Base-by-base conservation (phyloP, 2,888 invertebrate genomes). In the Stenodera caucasica region DNA sequence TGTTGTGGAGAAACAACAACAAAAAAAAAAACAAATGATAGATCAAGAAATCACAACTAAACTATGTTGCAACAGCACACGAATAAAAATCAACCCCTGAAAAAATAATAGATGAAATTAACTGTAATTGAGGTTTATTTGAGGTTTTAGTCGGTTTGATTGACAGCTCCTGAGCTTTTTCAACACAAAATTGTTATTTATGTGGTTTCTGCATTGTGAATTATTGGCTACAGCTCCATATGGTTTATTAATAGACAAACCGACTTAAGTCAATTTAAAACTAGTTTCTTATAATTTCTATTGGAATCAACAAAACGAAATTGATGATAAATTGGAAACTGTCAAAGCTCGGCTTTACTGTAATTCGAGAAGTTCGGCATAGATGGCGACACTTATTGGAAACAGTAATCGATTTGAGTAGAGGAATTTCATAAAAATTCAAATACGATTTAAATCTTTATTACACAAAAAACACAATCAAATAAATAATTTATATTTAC, bases 121-220 rank as follows among this genome's bases (percentile, higher is more conserved):
- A 65, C 66, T 60, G 67, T 71, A 69, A 70, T 71, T 64, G 58
- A 60, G 60, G 65, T 68, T 69, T 70, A 69, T 70, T 71, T 72
- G 70, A 72, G 72, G 71, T 69, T 71, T 45, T 21, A 70, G 67
- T 67, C 63, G 68, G 64, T 70, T 73, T 77, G 77, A 78, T 78
- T 78, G 78, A 78, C 78, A 76, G 77, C 77, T 76, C 73, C 77
- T 71, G 75, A 70, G 68, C 70, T 71, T 69, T 70, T 66, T 64
- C 67, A 61, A 45, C 45, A 21, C 35, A 35, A 35, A 14, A 72
- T 74, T 69, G 68, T 76, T 74, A 76, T 75, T 76, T 76, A 76
- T 75, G 73, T 71, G 58, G 70, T 68, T 71, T 14, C 14, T 35
- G 69, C 67, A 59, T 59, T 60, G 63, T 70, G 69, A 69, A 69